phyloP scores from a whole-genome alignment of 1,140 invertebrate species.

The Carposina sasakii region DNA sequence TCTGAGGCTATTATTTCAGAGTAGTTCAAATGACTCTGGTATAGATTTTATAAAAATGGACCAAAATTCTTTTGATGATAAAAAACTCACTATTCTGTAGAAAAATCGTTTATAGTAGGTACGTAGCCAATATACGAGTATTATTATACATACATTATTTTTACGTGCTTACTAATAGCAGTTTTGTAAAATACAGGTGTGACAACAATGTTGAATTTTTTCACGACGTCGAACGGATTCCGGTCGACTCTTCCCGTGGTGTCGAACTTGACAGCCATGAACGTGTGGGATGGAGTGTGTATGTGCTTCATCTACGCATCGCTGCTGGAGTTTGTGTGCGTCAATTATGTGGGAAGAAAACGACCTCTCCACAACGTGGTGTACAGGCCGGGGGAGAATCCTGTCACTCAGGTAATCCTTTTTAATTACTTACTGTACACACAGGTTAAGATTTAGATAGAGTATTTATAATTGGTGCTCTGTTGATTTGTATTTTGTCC shows the following conservation, averaged over 20 bases:
- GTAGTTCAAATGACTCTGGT: too few species aligned
- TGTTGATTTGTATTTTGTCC: too few species aligned
- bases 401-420: slow-evolving; percentile 86
- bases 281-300: slow-evolving; percentile 96
- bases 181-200: slow-evolving; percentile 77
- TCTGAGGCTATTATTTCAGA: too few species aligned
- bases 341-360: slow-evolving; percentile 95
- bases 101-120: too few species aligned
- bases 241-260: slow-evolving; percentile 92
- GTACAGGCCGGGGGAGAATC: slow-evolving; percentile 90
- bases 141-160: too few species aligned
- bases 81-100: too few species aligned
- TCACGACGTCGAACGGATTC: slow-evolving; percentile 94
- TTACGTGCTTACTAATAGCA: background rate
- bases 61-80: too few species aligned
- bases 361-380: slow-evolving; percentile 90
- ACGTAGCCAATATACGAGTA: too few species aligned
- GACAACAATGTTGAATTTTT: slow-evolving; percentile 98
- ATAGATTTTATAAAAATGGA: too few species aligned
- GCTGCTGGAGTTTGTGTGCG: slow-evolving; percentile 93
- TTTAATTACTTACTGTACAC: too few species aligned
- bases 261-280: slow-evolving; percentile 95
- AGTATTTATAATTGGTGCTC: too few species aligned
- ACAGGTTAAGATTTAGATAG: too few species aligned
- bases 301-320: slow-evolving; percentile 98